Base-by-base conservation (phyloP, 2,797 vertebrate species). In the Synanceia verrucosa region DNA sequence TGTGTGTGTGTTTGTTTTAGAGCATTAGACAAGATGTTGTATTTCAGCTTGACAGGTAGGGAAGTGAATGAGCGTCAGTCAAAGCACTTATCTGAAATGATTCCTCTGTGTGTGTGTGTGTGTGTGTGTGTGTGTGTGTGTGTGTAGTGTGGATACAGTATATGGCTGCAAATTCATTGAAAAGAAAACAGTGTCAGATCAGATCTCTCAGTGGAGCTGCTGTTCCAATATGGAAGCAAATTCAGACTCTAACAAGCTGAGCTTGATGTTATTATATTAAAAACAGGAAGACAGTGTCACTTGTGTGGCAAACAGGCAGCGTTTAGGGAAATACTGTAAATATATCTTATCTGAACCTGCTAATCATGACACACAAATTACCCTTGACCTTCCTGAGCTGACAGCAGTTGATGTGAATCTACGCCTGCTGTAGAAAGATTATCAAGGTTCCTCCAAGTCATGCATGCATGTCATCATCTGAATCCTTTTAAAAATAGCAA, bases 341-440 rank as follows among this genome's bases (percentile, higher is more conserved):
- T 70, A 37, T 33, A 65, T 76, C 31, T 44, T 1, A 64, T 11
- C 23, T 77, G n/a, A 80, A 66, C 44, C 66, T 65, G 26, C 74
- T 80, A 59, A 69, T 56, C 41, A 24, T 77, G 76, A 79, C 70
- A 58, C 33, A 74, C 47, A 80, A n/a, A n/a, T n/a, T n/a, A n/a
- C n/a, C n/a, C n/a, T 69, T 69, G 51, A 19, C 24, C 65, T 50
- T 82, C 72, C 76, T 70, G 60, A 3, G 4, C 48, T 41, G 62
- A 67, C 52, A 34, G 11, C 18, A 37, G 14, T 6, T 47, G 65
- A 82, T 74, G 69, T 53, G 18, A 61, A 78, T 81, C 73, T 64
- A 19, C 10, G 9, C 48, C 43, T 71, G 37, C 55, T 64, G 31
- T 5, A n/a, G n/a, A n/a, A n/a, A n/a, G n/a, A n/a, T n/a, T n/a